Conservation (phyloP, 2,888 invertebrate species). For the Clistopyga incitator region DNA sequence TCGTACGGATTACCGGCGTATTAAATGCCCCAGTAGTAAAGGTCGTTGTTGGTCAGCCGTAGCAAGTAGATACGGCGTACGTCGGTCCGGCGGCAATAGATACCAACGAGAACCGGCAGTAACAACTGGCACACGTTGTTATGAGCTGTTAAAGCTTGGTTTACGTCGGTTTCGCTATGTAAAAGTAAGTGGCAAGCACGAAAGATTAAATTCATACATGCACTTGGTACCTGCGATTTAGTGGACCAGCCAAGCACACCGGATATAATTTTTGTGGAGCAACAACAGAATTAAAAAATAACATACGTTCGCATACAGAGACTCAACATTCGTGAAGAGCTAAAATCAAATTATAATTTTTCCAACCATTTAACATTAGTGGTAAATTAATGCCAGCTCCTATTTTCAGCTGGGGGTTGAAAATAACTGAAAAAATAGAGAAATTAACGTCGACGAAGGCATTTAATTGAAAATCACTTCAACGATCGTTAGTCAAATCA, state of each 20-base stretch:
- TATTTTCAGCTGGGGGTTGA: background rate
- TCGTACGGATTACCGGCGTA: background rate
- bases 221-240: background rate
- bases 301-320: background rate
- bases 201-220: slow-evolving; percentile 26
- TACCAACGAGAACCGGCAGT: slow-evolving; percentile 10
- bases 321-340: background rate
- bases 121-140: slow-evolving; percentile 7
- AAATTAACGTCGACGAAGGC: background rate
- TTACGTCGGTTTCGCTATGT: slow-evolving; percentile 16
- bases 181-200: background rate
- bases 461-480: background rate
- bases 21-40: slow-evolving; percentile 13
- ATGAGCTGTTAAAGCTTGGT: slow-evolving; percentile 23
- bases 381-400: background rate
- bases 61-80: slow-evolving; percentile 28
- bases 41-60: slow-evolving; percentile 37
- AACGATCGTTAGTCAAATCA: background rate
- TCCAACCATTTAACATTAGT: background rate
- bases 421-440: background rate
- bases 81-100: slow-evolving; percentile 11
- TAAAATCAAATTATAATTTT: background rate
- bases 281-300: background rate
- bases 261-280: background rate
- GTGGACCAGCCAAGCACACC: background rate